Base-by-base conservation (phyloP, 1,140 invertebrate species). In the Solenopsis invicta region DNA sequence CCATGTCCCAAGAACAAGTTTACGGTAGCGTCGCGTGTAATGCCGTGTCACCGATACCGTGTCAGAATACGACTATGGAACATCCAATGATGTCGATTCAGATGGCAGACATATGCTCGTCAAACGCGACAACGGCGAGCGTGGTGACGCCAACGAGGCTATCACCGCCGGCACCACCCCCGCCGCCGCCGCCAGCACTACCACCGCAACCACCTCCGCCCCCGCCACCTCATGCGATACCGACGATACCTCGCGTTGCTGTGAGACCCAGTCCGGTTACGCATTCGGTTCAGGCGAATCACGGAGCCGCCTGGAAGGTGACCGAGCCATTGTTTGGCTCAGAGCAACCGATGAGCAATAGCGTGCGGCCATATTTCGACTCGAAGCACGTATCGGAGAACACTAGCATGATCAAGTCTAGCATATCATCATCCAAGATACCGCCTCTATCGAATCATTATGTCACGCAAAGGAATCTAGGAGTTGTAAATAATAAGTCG, bases 351-450 rank as follows among this genome's bases (percentile, higher is more conserved):
- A 93, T 94, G 29, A 93, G 80, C 69, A 94, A 93, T 66, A 94
- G 80, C 56, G 92, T 93, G 2, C 87, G 94, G 41, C 94, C 94
- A 0, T 95, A 95, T 45, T 94, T 94, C 13, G 94, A 95, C 34
- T 95, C 94, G 0, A 95, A 95, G 50, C 93, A 94, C 37, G 94
- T 95, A 4, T 94, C 94, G 0, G 94, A 95, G 59, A 95, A 95
- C 64, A 95, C 94, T 6, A 95, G 94, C 52, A 95, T 95, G 94
- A 95, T 95, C 78, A 95, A 95, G 21, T 94, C 94, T 12, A 95
- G 94, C 90, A 89, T 95, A 87, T 93, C 94, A 50, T 94, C 94
- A 41, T 94, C 93, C 1, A 93, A 94, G 66, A 92, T 95, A 80
- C 88, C 94, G 16, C 94, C 94, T 0, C 84, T 95, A 62, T 91